These are phyloP conservation scores for Sebastes oblongus DNA, from an alignment of 2,797 vertebrate genomes.

Conservation along the genomic window DNA sequence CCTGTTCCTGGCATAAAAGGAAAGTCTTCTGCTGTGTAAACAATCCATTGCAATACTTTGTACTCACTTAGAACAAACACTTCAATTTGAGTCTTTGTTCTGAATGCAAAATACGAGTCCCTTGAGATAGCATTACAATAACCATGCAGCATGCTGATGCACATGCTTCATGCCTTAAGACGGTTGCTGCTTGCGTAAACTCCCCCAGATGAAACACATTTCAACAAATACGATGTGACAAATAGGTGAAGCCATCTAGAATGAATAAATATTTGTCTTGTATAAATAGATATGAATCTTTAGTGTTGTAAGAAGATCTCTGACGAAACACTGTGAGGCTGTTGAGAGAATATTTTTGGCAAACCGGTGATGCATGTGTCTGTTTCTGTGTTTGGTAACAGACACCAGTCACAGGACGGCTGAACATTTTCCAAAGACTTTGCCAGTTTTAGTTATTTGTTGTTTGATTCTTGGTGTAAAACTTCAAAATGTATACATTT, in stretches of 20 bases:
- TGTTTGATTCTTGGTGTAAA: neutral
- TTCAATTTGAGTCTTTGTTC: constrained; percentile 7
- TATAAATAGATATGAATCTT: constrained; percentile 16
- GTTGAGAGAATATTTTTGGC: neutral
- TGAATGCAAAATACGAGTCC: neutral
- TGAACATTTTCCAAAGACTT: neutral
- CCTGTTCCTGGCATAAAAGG: neutral
- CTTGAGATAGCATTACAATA: constrained; percentile 11
- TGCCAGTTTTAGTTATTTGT: neutral
- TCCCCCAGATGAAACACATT: constrained; percentile 6
- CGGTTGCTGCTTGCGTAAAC: constrained; percentile 22
- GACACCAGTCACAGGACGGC: neutral
- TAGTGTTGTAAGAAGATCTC: neutral
- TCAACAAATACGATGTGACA: constrained; percentile 35
- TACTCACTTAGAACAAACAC: neutral
- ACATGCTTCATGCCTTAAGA: neutral
- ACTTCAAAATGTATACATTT: too few species aligned
- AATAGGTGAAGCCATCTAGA: constrained; percentile 5
- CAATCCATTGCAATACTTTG: neutral
- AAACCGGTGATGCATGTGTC: constrained; percentile 3
- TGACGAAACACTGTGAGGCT: neutral
- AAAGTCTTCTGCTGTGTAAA: neutral
- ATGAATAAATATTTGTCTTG: constrained; percentile 42
- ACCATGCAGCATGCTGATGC: neutral
- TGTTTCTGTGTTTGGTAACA: constrained; percentile 12